These are phyloP conservation scores for Drosophila orena DNA, from an alignment of 1,140 invertebrate species.

Conservation along the genomic window DNA sequence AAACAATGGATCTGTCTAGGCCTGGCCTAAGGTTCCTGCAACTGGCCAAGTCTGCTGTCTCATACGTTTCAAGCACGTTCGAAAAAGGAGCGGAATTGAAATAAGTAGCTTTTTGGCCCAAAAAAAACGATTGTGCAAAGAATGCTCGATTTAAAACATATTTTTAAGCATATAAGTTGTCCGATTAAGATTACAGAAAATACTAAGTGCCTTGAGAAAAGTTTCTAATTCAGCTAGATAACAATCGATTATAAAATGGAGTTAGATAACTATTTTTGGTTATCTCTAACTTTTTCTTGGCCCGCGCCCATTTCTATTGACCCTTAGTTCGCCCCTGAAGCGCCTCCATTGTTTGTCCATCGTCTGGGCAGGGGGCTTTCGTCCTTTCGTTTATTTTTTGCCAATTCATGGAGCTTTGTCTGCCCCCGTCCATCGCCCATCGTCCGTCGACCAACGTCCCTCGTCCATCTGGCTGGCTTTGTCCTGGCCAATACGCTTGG, in stretches of 20 bases:
- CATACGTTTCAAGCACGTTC: constrained; percentile 46
- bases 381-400: constrained; percentile 45
- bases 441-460: constrained; percentile 1
- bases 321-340: constrained; percentile 17
- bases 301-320: not conserved
- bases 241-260: not conserved
- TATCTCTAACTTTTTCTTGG: too few species aligned
- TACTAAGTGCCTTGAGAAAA: too few species aligned
- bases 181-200: too few species aligned
- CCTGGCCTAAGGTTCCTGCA: constrained; percentile 19
- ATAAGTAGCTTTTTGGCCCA: not conserved
- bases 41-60: constrained; percentile 31
- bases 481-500: constrained; percentile 77
- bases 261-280: not conserved
- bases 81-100: constrained; percentile 1
- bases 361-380: constrained; percentile 59
- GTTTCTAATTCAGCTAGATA: too few species aligned
- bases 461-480: constrained; percentile 23
- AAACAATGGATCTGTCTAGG: constrained; percentile 53
- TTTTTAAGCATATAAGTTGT: too few species aligned
- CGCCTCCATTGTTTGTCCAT: constrained; percentile 73
- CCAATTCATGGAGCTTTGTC: constrained; percentile 74
- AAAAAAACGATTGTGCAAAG: too few species aligned
- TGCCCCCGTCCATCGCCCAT: constrained; percentile 5
- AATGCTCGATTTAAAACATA: too few species aligned